A percentile compares a stretch with the other conserved stretches of the same genome.
These are phyloP conservation scores for Heliornis fulica DNA, from an alignment of 2,113 vertebrate species.

Conservation along the genomic window DNA sequence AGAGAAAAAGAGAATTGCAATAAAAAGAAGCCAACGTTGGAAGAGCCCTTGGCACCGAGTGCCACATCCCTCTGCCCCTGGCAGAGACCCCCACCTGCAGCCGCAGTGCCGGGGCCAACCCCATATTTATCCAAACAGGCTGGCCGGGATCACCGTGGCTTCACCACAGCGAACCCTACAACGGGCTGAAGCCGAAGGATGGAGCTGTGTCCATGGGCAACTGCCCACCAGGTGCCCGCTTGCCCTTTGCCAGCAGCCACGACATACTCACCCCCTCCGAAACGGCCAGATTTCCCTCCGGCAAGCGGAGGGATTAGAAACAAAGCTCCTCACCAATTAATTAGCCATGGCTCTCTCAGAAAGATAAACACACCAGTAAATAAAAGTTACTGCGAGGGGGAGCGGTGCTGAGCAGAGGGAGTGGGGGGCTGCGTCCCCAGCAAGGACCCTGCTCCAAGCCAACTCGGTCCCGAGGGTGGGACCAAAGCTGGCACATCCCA, in stretches of 20 bases:
- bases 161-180: neutral
- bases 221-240: neutral
- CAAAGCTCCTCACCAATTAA: neutral
- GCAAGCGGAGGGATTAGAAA: neutral
- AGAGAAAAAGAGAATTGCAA: neutral
- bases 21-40: neutral
- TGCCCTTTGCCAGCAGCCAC: neutral
- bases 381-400: neutral
- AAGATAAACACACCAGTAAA: neutral
- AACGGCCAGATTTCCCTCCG: neutral
- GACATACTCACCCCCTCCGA: fast-evolving
- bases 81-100: neutral
- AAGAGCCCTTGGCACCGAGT: fast-evolving
- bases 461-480: neutral
- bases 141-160: neutral
- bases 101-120: neutral
- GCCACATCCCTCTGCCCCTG: neutral
- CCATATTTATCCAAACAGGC: neutral
- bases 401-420: neutral
- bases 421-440: neutral
- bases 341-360: neutral
- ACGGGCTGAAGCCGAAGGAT: neutral
- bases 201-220: neutral
- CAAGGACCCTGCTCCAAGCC: neutral
- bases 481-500: neutral